A percentile compares a stretch with the other conserved stretches of the same genome.
These are phyloP conservation scores for Diploptera punctata DNA, from an alignment of 2,888 invertebrate species.

Conservation along the genomic window DNA sequence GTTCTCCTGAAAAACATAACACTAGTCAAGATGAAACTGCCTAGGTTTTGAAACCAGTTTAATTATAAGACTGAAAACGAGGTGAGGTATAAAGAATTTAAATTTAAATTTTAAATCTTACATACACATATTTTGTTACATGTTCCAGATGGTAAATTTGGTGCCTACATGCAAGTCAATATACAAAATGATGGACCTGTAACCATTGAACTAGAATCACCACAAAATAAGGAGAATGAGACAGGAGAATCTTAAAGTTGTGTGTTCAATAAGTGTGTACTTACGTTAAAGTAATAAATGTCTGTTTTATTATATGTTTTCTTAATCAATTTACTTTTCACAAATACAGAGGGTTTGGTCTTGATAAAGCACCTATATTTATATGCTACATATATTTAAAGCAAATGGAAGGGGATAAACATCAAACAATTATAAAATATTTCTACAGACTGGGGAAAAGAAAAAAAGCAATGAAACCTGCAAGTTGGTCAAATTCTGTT, in stretches of 20 bases:
- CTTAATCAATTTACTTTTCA: constrained; percentile 23
- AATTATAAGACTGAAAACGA: too few relatives aligned
- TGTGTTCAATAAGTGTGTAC: constrained; percentile 65
- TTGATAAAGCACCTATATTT: constrained; percentile 24
- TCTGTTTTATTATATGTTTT: constrained; percentile 16
- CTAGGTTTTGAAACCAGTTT: too few relatives aligned
- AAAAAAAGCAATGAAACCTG: background rate
- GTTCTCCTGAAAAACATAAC: too few relatives aligned
- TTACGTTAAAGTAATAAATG: constrained; percentile 20
- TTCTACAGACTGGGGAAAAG: constrained; percentile 6
- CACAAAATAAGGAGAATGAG: constrained; percentile 3
- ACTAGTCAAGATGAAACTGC: too few relatives aligned
- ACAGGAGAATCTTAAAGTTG: background rate
- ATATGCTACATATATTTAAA: constrained; percentile 30
- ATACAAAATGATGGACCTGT: constrained; percentile 93
- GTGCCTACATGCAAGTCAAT: constrained; percentile 85
- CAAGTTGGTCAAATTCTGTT: background rate
- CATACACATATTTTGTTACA: constrained; percentile 13
- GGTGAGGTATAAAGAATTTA: too few relatives aligned
- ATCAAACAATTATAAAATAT: constrained; percentile 16
- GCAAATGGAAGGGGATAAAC: constrained; percentile 25
- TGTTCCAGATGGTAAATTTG: constrained; percentile 86
- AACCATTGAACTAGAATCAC: constrained; percentile 66
- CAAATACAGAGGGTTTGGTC: constrained; percentile 23
- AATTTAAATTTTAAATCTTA: too few relatives aligned